Conservation (phyloP, 2,113 vertebrate genomes). For the Python bivittatus region DNA sequence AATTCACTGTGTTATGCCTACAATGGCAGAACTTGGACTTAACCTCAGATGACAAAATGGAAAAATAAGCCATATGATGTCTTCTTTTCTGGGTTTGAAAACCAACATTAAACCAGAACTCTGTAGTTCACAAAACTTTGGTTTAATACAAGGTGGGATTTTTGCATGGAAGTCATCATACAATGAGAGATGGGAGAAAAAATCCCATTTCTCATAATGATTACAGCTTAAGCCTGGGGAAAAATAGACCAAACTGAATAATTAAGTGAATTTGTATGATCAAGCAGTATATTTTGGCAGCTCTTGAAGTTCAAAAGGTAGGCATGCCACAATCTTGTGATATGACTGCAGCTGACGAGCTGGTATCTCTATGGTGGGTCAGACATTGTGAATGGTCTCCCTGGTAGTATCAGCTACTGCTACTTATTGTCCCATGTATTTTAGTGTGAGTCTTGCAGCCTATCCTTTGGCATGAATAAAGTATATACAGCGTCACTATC, state of each 20-base stretch:
- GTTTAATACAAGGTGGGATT: neutral
- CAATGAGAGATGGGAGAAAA: neutral
- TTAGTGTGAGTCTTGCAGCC: neutral
- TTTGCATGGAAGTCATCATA: neutral
- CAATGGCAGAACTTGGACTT: neutral
- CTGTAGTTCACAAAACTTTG: neutral
- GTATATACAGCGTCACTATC: neutral
- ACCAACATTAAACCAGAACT: neutral
- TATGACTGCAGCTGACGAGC: neutral
- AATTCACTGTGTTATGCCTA: neutral
- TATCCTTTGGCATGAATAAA: neutral
- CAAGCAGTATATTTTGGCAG: neutral
- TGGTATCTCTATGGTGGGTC: neutral
- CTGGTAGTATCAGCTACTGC: neutral
- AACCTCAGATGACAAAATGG: neutral
- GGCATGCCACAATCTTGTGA: neutral
- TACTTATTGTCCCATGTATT: neutral
- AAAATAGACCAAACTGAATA: no score
- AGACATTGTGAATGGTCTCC: neutral
- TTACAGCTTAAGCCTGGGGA: neutral
- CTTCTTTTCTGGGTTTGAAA: neutral
- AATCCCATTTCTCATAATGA: neutral
- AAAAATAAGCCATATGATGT: neutral
- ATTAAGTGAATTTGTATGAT: neutral
- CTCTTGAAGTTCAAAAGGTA: neutral